Base-by-base conservation (phyloP, 2,888 invertebrate species). In the Notodonta ziczac region DNA sequence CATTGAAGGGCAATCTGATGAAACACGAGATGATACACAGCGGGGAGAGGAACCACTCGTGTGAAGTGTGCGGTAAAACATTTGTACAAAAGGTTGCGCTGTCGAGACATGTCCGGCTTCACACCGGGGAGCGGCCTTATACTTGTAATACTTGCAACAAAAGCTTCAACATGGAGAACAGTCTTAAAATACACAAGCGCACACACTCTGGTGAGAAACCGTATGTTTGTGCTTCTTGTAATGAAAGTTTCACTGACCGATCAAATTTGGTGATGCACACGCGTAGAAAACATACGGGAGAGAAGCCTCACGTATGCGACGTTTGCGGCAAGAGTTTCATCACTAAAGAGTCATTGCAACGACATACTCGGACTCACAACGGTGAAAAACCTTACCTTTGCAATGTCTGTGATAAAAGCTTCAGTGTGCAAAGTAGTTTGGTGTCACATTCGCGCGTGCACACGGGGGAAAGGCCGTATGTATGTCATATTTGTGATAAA, bases 381-480 rank as follows among this genome's bases (percentile, higher is more conserved):
- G 50, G 16, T 9, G 14, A 16, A 8, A 50, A 16, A 50, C 53
- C 35, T 10, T n/a, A 53, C 8, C 3, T 7, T 7, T 53, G 53
- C 12, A n/a, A 53, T 53, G 35, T 35, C 0, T 51, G 51, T 14
- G 51, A 16, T 3, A 24, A 51, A 16, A 24, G 12, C 0, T 51
- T 51, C 12, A 16, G 32, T 51, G 13, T 6, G 46, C 13, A 46
- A 5, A n/a, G 5, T n/a, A n/a, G 46, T 46, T 46, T 46, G n/a
- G n/a, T 4, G 5, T 4, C 46, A 5, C 46, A 46, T n/a, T 13
- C 7, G n/a, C 46, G 13, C n/a, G 13, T 10, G 9, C 46, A 46
- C n/a, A n/a, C 46, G 46, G 46, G 46, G n/a, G 46, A 46, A n/a
- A 46, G n/a, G 46, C 46, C n/a, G n/a, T n/a, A 46, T n/a, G n/a